Conservation (phyloP, 1,140 invertebrate species). For the Drosophila bocqueti region DNA sequence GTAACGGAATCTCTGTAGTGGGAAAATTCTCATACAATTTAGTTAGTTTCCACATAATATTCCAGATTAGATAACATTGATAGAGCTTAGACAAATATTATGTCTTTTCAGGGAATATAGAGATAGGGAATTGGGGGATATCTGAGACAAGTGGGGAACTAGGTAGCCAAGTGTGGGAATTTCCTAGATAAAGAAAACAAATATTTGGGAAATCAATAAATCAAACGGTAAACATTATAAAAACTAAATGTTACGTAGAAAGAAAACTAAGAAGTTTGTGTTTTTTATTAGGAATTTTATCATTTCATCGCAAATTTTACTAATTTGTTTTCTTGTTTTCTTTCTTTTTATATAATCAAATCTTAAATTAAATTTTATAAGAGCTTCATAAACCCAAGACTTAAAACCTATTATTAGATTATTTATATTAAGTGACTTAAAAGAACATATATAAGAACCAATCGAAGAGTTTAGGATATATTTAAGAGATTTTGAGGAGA, state of each 20-base stretch:
- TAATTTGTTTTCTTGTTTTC: neutral
- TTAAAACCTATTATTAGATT: neutral
- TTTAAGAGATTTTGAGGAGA: constrained; percentile 6
- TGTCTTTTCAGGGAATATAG: neutral
- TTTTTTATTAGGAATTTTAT: too few species aligned
- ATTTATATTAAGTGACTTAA: neutral
- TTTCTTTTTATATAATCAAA: too few species aligned
- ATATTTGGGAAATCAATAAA: too few species aligned
- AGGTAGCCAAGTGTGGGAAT: constrained; percentile 3
- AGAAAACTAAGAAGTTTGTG: too few species aligned
- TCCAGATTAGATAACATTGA: constrained; percentile 16
- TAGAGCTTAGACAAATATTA: neutral
- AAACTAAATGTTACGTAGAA: neutral
- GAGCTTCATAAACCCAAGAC: neutral
- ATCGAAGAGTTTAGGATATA: neutral
- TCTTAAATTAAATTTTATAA: neutral
- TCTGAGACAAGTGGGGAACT: neutral
- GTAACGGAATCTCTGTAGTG: constrained; percentile 21
- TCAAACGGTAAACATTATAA: neutral
- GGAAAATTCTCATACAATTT: neutral
- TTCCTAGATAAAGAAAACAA: neutral
- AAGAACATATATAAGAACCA: neutral
- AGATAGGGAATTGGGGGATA: neutral
- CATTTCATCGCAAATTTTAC: too few species aligned
- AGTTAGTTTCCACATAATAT: constrained; percentile 2